Evolutionary conservation across 2,888 invertebrate genomes (phyloP).

Genomic region (Nysson spinosus): DNA sequence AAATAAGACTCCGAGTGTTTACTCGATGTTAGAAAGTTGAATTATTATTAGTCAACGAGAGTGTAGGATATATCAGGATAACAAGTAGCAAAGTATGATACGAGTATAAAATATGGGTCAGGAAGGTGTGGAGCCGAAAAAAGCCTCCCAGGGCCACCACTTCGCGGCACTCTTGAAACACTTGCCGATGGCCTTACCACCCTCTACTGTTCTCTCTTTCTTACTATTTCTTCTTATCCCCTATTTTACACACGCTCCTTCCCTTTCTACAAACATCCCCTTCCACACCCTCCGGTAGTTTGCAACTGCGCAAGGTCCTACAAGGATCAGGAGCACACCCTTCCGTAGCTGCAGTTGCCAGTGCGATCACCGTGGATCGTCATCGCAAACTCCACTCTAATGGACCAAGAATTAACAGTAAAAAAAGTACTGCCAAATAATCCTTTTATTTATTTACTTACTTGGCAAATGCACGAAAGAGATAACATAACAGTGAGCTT

Average conservation of each 20-base stretch:
- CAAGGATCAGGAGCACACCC: conserved; percentile 56
- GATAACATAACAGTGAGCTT: no score
- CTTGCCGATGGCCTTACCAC: conserved; percentile 32
- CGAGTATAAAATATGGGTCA: conserved; percentile 20
- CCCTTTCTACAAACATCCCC: no score
- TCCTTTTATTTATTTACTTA: no score
- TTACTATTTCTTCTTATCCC: conserved; percentile 13
- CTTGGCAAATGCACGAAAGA: no score
- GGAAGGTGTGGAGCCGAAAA: conserved; percentile 18
- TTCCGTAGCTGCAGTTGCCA: conserved; percentile 55
- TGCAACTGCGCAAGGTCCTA: conserved; percentile 67
- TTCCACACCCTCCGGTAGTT: conserved; percentile 12
- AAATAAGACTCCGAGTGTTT: no score
- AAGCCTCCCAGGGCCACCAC: conserved; percentile 13
- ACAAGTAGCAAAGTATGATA: no score
- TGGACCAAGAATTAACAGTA: not conserved
- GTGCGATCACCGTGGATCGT: conserved; percentile 34
- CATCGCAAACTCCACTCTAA: conserved; percentile 3
- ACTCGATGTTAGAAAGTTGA: no score
- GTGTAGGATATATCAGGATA: no score
- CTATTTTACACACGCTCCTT: conserved; percentile 27
- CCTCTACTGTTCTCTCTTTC: conserved; percentile 26
- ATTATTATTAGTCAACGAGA: no score
- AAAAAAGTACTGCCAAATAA: not conserved
- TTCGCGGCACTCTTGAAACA: conserved; percentile 39